Evolutionary conservation across 2,113 vertebrate species (phyloP).

Genomic region (Urocolius indicus): DNA sequence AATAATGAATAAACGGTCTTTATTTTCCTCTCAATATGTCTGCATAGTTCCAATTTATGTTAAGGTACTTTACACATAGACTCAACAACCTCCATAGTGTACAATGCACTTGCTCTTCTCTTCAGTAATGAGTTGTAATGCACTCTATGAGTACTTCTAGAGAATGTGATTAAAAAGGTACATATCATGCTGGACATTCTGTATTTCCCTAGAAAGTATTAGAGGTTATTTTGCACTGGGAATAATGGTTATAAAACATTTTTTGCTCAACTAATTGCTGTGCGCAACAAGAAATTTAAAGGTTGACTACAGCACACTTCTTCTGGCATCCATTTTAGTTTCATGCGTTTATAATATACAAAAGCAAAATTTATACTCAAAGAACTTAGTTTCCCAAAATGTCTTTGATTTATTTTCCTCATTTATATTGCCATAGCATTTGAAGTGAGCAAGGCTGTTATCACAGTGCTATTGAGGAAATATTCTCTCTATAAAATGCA

Average conservation of each 20-base stretch:
- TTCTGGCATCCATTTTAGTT: conserved; percentile 21
- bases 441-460: not conserved
- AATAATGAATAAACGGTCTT: not conserved
- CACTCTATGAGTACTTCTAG: not conserved
- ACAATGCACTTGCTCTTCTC: not conserved
- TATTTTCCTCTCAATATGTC: not conserved
- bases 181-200: not conserved
- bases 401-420: conserved; percentile 53
- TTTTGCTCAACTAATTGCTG: conserved; percentile 2
- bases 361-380: conserved; percentile 27
- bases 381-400: conserved; percentile 11
- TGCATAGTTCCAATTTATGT: not conserved
- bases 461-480: conserved; percentile 3
- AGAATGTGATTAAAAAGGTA: not conserved
- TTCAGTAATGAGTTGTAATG: not conserved
- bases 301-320: not conserved
- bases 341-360: not conserved
- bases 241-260: not conserved
- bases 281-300: not conserved
- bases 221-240: not conserved
- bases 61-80: not conserved
- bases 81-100: not conserved
- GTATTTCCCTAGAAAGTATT: not conserved
- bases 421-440: not conserved
- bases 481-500: conserved; percentile 36